These are phyloP conservation scores for Drosophila colorata DNA, from an alignment of 2,888 invertebrate genomes.

Conservation along the genomic window DNA sequence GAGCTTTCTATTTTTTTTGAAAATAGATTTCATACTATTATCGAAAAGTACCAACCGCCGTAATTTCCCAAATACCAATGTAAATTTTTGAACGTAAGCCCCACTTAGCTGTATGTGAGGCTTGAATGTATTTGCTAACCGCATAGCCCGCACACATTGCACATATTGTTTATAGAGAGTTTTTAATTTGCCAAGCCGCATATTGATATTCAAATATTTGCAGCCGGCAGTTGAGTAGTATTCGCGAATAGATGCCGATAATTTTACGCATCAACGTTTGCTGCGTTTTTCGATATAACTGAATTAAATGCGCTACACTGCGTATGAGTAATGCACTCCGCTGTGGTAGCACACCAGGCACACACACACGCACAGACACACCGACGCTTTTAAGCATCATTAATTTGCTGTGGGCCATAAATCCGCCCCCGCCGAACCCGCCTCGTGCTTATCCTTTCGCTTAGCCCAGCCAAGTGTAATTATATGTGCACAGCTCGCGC, in stretches of 20 bases:
- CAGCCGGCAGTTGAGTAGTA: constrained; percentile 2
- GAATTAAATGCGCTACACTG: constrained; percentile 63
- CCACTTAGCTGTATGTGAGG: neutral
- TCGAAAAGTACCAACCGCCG: neutral
- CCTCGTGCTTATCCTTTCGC: neutral
- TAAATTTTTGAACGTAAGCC: neutral
- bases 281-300: constrained; percentile 44
- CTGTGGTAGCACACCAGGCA: constrained; percentile 5
- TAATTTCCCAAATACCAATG: no score
- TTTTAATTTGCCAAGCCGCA: constrained; percentile 17
- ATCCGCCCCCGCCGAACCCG: neutral
- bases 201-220: constrained; percentile 40
- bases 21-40: neutral
- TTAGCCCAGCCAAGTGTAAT: constrained; percentile 61
- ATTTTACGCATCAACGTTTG: constrained; percentile 39
- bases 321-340: constrained; percentile 70
- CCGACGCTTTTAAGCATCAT: constrained; percentile 67
- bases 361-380: constrained; percentile 11
- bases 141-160: constrained; percentile 8
- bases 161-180: neutral
- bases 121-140: neutral
- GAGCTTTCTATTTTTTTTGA: no score
- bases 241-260: constrained; percentile 34
- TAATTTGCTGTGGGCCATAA: constrained; percentile 61
- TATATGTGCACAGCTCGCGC: constrained; percentile 51